Base-by-base conservation (phyloP, 2,797 vertebrate genomes). In the Echiichthys vipera region DNA sequence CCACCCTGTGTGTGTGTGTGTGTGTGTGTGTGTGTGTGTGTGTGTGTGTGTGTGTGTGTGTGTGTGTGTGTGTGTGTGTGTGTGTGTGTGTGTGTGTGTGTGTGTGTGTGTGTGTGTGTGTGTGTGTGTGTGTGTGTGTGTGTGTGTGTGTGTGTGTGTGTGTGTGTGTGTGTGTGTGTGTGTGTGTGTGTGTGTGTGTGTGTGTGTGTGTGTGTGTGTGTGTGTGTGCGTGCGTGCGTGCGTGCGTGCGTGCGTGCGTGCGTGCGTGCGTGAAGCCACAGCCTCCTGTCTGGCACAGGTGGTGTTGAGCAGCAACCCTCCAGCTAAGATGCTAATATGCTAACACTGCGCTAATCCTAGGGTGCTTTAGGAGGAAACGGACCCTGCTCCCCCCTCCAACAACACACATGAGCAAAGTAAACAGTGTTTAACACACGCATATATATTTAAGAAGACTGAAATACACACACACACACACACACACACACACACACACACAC, bases 301-400 rank as follows among this genome's bases (percentile, higher is more conserved):
- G 92, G 83, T 84, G 84, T 73, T 83, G 69, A 90, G 83, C 86
- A 86, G 81, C 77, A 89, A 82, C 81, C 75, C 89, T 88, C 64
- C 72, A 89, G 82, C 87, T 88, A 91, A 90, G 84, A 91, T 91
- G 86, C 89, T 91, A 91, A 92, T 78, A 92, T 91, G 89, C 84
- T 87, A 92, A 91, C 89, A 51, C 85, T 27, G n/a, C 80, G 75
- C 71, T 91, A 91, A 93, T 92, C 90, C 86, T 72, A 47, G 70
- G 62, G 74, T 84, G 71, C 78, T 85, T 86, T 81, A 85, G 77
- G 73, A 88, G 77, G 79, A 68, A 77, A 51, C 45, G 4, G 70
- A 82, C 78, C 49, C 73, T 49, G 45, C 54, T 42, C 47, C 13
- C 32, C 30, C 46, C 36, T 51, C 24, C 29, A 45, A 18, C 63